These are phyloP conservation scores for Euura saliciscinereae DNA, from an alignment of 1,140 invertebrate genomes.

Conservation along the genomic window DNA sequence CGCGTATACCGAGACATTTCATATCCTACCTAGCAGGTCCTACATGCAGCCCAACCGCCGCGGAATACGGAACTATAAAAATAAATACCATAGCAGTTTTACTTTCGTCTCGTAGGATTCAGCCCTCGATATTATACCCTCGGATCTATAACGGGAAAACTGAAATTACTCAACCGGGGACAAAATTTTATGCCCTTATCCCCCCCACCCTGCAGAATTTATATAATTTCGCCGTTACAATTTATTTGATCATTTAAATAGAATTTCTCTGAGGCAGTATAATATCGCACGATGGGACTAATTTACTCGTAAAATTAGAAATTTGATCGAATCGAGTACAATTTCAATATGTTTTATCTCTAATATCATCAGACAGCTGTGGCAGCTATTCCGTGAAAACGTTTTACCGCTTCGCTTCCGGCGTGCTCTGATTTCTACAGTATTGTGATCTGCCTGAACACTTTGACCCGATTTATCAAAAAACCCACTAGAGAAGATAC, in stretches of 20 bases:
- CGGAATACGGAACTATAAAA: background rate
- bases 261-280: too few species aligned
- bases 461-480: too few species aligned
- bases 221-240: background rate
- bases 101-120: background rate
- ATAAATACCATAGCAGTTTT: background rate
- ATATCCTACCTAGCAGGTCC: background rate
- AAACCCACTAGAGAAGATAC: too few species aligned
- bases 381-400: too few species aligned
- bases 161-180: background rate
- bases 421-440: too few species aligned
- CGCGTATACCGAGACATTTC: constrained; percentile 13
- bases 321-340: background rate
- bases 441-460: too few species aligned
- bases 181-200: background rate
- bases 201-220: background rate
- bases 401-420: too few species aligned
- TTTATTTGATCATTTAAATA: too few species aligned
- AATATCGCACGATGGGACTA: too few species aligned
- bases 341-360: background rate
- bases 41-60: background rate
- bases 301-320: too few species aligned
- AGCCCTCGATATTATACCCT: background rate
- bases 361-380: too few species aligned
- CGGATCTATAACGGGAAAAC: background rate